Percentiles rank a stretch among this genome's conserved stretches.
Conservation (phyloP, 2,888 invertebrate genomes). For the Plebejus melissa region DNA sequence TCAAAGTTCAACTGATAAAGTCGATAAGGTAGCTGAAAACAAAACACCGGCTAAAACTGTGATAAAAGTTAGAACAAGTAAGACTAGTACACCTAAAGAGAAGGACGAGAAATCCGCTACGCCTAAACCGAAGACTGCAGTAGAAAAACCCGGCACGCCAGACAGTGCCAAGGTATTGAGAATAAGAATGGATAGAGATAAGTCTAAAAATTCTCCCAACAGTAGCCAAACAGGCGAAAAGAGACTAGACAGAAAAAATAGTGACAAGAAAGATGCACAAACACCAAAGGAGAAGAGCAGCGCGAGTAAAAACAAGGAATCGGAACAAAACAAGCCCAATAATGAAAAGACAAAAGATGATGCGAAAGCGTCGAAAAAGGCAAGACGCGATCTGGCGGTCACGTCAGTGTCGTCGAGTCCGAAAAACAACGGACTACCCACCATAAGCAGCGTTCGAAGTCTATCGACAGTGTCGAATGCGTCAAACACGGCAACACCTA, state of each 20-base stretch:
- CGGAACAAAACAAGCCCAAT: constrained; percentile 35
- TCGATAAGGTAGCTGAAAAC: constrained; percentile 41
- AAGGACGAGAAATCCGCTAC: constrained; percentile 34
- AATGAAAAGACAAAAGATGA: constrained; percentile 37
- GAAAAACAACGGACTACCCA: constrained; percentile 49
- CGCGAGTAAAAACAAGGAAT: constrained; percentile 33
- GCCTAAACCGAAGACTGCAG: constrained; percentile 31
- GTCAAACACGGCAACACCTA: constrained; percentile 37
- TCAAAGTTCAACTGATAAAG: constrained; percentile 30
- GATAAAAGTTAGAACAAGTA: constrained; percentile 38
- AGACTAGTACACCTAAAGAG: constrained; percentile 39
- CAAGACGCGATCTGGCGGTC: constrained; percentile 52
- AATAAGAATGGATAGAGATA: constrained; percentile 40
- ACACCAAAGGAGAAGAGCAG: constrained; percentile 39
- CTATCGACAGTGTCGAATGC: constrained; percentile 47
- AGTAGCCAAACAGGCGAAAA: constrained; percentile 37
- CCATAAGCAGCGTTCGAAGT: constrained; percentile 60
- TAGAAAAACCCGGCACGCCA: constrained; percentile 6
- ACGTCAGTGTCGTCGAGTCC: constrained; percentile 50
- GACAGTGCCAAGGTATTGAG: constrained; percentile 34
- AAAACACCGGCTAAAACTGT: constrained; percentile 37
- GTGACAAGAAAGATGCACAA: constrained; percentile 35
- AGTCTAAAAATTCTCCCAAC: constrained; percentile 51
- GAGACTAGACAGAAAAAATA: constrained; percentile 37
- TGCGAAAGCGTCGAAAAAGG: constrained; percentile 46